Evolutionary conservation across 2,888 invertebrate genomes (phyloP).

Genomic region (Tipula lateralis): DNA sequence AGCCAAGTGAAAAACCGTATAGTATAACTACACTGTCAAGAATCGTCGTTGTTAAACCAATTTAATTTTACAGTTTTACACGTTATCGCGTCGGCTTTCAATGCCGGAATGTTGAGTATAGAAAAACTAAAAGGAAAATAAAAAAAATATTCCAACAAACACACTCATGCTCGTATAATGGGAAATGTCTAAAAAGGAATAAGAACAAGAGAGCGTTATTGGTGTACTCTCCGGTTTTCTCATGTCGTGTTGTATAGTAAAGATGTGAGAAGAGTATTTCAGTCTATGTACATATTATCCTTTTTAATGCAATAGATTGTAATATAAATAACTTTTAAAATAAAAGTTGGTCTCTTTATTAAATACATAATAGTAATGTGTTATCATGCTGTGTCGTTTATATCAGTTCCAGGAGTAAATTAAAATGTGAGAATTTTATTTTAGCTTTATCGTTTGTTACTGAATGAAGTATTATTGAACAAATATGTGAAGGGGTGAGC

Average conservation of each 20-base stretch:
- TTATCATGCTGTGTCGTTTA: not conserved
- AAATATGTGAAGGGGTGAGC: not conserved
- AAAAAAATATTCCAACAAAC: not conserved
- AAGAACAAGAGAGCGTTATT: not conserved
- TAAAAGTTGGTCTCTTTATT: not conserved
- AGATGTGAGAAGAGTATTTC: not conserved
- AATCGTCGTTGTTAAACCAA: not conserved
- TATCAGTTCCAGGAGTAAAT: not conserved
- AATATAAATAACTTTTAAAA: not conserved
- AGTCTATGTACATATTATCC: not conserved
- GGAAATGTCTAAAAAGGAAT: not conserved
- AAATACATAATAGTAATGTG: not conserved
- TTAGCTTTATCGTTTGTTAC: not conserved
- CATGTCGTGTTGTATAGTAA: not conserved
- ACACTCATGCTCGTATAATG: too few species aligned
- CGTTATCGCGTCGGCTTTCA: conserved; percentile 28
- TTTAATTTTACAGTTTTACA: not conserved
- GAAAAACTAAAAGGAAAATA: not conserved
- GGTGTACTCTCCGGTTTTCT: not conserved
- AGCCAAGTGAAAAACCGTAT: not conserved
- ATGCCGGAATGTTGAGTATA: conserved; percentile 30
- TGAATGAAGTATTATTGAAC: not conserved
- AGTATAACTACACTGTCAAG: not conserved
- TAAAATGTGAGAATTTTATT: not conserved
- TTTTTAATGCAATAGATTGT: not conserved